A percentile compares a stretch with the other conserved stretches of the same genome.
Conservation (phyloP, 2,888 invertebrate species). For the Flabesymbios commensalis region DNA sequence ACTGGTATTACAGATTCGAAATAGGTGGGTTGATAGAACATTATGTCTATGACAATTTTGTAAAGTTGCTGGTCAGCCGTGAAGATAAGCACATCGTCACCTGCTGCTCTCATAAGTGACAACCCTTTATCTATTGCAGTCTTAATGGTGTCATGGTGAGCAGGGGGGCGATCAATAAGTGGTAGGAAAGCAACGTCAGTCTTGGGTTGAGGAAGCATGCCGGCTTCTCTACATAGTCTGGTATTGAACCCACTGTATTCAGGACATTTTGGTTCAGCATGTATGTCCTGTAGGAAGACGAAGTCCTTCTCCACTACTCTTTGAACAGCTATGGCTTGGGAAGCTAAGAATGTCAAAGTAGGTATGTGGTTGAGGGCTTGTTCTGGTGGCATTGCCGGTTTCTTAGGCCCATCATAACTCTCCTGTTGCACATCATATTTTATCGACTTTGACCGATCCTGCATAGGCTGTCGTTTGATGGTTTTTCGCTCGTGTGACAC, state of each 20-base stretch:
- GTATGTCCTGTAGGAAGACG: slow-evolving; percentile 1
- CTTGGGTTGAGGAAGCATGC: slow-evolving; percentile 3
- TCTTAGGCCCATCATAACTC: no score
- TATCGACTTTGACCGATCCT: not conserved
- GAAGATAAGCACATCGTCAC: not conserved
- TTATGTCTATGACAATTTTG: slow-evolving; percentile 2
- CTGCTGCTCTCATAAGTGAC: slow-evolving; percentile 4
- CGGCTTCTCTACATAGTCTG: slow-evolving; percentile 4
- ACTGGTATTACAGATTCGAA: not conserved
- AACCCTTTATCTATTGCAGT: slow-evolving; percentile 11
- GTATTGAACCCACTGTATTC: slow-evolving; percentile 5
- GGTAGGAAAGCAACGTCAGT: slow-evolving; percentile 3
- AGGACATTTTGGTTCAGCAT: slow-evolving; percentile 4
- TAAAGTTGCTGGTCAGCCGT: slow-evolving; percentile 6
- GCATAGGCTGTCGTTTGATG: slow-evolving; percentile 6
- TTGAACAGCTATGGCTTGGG: not conserved
- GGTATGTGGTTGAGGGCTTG: not conserved
- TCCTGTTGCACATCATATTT: not conserved
- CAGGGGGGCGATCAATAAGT: slow-evolving; percentile 1
- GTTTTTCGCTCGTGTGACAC: slow-evolving; percentile 2
- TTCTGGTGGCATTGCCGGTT: slow-evolving; percentile 1
- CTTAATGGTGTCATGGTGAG: slow-evolving; percentile 12
- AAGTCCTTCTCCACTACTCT: slow-evolving; percentile 5
- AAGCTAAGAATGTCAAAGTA: slow-evolving; percentile 2
- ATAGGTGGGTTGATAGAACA: not conserved